Conservation (phyloP, 1,140 invertebrate species). For the Zaprionus gabonicus region DNA sequence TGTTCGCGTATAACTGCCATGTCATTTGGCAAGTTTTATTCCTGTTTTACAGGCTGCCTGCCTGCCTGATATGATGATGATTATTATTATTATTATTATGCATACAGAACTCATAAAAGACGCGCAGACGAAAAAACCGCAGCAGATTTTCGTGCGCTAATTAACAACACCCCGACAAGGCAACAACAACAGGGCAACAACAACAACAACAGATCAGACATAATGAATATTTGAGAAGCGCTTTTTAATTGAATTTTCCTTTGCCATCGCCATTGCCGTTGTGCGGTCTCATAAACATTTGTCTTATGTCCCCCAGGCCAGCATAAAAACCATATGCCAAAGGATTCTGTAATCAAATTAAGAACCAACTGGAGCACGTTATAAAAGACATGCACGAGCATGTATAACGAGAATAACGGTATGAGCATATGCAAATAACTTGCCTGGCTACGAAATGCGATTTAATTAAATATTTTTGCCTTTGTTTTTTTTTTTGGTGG, state of each 20-base stretch:
- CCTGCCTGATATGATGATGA: conserved; percentile 66
- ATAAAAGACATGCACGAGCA: conserved; percentile 37
- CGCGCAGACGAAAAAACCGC: conserved; percentile 53
- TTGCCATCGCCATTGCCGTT: conserved; percentile 26
- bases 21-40: conserved; percentile 58
- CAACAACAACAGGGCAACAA: conserved; percentile 7
- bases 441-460: conserved; percentile 48
- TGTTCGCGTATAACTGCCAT: conserved; percentile 33
- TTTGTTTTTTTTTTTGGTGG: conserved; percentile 20
- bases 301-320: conserved; percentile 38
- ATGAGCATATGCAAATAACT: conserved; percentile 31
- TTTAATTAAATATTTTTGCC: conserved; percentile 70
- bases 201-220: conserved; percentile 31
- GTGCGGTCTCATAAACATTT: conserved; percentile 48
- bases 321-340: conserved; percentile 52
- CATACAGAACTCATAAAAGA: conserved; percentile 43
- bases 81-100: conserved; percentile 70
- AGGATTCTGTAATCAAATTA: conserved; percentile 53
- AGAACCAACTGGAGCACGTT: conserved; percentile 34
- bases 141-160: conserved; percentile 63
- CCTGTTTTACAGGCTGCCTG: conserved; percentile 28
- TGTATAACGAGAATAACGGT: conserved; percentile 26
- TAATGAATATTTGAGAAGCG: conserved; percentile 79
- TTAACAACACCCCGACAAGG: conserved; percentile 36
- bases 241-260: conserved; percentile 77